phyloP scores from a whole-genome alignment of 1,140 invertebrate genomes.

The Geopemphigus sp. region DNA sequence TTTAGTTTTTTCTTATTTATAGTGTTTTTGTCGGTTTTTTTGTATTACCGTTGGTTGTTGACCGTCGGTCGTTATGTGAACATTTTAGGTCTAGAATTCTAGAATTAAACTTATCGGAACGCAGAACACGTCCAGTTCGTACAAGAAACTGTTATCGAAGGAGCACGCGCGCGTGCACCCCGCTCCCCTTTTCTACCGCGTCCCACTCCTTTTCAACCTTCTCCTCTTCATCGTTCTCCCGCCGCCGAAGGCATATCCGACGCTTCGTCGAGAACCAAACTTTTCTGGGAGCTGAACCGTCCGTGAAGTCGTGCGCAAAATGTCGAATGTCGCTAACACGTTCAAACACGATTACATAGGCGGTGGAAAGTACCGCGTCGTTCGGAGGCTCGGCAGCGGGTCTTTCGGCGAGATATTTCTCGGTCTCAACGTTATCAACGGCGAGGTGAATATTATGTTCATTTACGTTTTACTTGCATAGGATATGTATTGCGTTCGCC shows the following conservation, averaged over 20 bases:
- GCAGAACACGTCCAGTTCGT: background rate
- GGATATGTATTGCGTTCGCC: background rate
- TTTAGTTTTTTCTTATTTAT: slow-evolving; percentile 35
- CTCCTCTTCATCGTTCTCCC: too few relatives aligned
- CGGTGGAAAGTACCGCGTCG: slow-evolving; percentile 88
- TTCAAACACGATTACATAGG: slow-evolving; percentile 73
- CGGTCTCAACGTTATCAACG: slow-evolving; percentile 93
- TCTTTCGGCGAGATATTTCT: slow-evolving; percentile 99
- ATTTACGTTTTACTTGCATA: background rate
- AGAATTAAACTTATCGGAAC: slow-evolving; percentile 22
- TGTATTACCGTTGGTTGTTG: slow-evolving; percentile 17
- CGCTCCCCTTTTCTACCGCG: too few relatives aligned
- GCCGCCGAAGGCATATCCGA: slow-evolving; percentile 22
- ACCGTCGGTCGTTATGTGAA: slow-evolving; percentile 39
- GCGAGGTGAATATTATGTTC: slow-evolving; percentile 70
- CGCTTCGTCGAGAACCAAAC: slow-evolving; percentile 11
- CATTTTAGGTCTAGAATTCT: background rate
- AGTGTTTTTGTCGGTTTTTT: slow-evolving; percentile 39
- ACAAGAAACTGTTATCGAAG: background rate
- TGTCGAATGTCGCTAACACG: slow-evolving; percentile 50
- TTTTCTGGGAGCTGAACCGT: slow-evolving; percentile 23
- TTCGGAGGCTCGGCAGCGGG: slow-evolving; percentile 96
- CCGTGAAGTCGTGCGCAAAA: slow-evolving; percentile 39
- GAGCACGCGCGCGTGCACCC: slow-evolving; percentile 2
- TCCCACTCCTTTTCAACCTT: too few relatives aligned